These are phyloP conservation scores for Elgaria multicarinata DNA, from an alignment of 2,113 vertebrate genomes.

Conservation along the genomic window DNA sequence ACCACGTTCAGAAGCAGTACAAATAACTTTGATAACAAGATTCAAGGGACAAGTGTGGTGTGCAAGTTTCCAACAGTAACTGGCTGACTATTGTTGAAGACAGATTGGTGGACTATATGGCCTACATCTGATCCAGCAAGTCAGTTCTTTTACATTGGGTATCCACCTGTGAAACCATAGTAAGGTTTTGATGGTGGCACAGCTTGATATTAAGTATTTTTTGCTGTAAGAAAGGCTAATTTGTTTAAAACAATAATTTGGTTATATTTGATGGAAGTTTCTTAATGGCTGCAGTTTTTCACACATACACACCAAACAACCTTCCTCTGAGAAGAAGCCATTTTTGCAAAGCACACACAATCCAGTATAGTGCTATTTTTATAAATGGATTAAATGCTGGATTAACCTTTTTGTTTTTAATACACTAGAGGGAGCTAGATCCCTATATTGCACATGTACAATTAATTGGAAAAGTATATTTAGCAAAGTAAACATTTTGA, in stretches of 20 bases:
- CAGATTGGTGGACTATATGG: neutral
- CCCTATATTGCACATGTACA: conserved; percentile 69
- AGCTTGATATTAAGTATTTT: neutral
- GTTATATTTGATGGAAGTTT: neutral
- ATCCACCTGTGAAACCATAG: neutral
- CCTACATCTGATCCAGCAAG: neutral
- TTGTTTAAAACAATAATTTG: neutral
- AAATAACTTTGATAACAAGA: neutral
- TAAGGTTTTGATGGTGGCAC: neutral
- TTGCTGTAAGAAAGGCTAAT: neutral
- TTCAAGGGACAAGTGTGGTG: neutral
- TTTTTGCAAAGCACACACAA: neutral
- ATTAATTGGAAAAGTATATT: conserved; percentile 45
- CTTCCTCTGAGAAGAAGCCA: neutral
- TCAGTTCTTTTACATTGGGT: neutral
- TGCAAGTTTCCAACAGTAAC: neutral
- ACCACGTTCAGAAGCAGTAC: neutral
- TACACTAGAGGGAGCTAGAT: conserved; percentile 86
- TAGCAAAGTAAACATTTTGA: conserved; percentile 1
- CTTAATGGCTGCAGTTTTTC: neutral
- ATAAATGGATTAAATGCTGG: conserved; percentile 68
- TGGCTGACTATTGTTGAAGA: neutral
- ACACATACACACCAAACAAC: neutral
- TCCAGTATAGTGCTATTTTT: conserved; percentile 37
- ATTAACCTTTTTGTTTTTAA: conserved; percentile 72